Evolutionary conservation across 2,113 vertebrate genomes (phyloP).

Genomic region (Thermophis baileyi): DNA sequence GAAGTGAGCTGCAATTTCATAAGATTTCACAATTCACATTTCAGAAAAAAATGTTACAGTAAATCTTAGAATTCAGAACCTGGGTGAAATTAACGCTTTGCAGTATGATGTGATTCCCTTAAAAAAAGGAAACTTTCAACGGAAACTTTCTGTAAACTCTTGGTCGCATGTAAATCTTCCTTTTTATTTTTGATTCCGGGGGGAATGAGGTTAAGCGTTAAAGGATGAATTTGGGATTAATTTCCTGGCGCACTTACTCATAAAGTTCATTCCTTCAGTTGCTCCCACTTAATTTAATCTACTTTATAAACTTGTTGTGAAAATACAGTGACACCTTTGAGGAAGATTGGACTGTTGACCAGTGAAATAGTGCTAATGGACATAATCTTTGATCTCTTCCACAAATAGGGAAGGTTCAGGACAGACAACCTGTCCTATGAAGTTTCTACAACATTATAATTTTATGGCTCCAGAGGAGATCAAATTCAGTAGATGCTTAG

Average conservation of each 20-base stretch:
- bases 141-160: background rate
- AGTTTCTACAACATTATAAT: background rate
- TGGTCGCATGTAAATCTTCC: background rate
- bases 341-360: background rate
- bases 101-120: background rate
- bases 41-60: background rate
- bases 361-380: background rate
- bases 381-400: background rate
- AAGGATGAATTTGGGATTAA: background rate
- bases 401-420: background rate
- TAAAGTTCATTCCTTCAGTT: background rate
- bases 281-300: background rate
- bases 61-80: background rate
- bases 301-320: background rate
- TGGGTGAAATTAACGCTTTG: background rate
- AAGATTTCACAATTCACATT: background rate
- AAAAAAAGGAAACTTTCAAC: background rate
- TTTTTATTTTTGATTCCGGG: background rate
- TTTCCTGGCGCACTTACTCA: background rate
- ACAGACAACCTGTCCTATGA: background rate
- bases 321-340: background rate
- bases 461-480: background rate
- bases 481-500: background rate
- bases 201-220: background rate
- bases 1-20: background rate